These are phyloP conservation scores for Lordiphosa mommai DNA, from an alignment of 1,140 invertebrate genomes.

Conservation along the genomic window DNA sequence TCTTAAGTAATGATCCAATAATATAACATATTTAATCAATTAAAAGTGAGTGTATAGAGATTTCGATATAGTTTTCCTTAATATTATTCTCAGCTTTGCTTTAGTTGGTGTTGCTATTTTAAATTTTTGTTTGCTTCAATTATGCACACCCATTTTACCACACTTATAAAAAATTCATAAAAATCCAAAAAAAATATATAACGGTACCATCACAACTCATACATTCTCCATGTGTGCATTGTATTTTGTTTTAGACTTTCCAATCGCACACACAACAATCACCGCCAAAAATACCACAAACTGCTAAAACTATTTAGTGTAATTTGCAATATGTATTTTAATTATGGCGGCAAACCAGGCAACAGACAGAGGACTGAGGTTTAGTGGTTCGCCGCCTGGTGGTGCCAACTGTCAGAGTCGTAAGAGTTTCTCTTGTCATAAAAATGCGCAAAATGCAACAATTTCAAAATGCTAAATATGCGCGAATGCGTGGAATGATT, in stretches of 20 bases:
- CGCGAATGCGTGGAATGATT: conserved; percentile 74
- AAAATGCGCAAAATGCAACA: conserved; percentile 74
- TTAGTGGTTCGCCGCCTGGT: conserved; percentile 10
- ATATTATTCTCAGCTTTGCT: not conserved
- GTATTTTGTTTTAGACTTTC: not conserved
- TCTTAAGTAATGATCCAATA: no score
- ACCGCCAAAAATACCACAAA: conserved; percentile 28
- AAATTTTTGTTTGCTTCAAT: not conserved
- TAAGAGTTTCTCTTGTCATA: conserved; percentile 57
- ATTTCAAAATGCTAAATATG: conserved; percentile 77
- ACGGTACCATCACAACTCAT: not conserved
- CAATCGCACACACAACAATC: conserved; percentile 13
- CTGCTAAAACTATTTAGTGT: conserved; percentile 41
- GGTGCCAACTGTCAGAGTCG: conserved; percentile 26
- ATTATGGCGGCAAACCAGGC: conserved; percentile 37
- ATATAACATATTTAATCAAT: no score
- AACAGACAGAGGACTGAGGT: conserved; percentile 7
- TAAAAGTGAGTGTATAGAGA: not conserved
- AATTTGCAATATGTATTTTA: conserved; percentile 66
- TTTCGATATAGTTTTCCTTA: not conserved
- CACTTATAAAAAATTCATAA: conserved; percentile 42
- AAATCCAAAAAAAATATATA: conserved; percentile 20
- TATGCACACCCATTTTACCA: not conserved
- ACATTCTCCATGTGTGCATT: not conserved
- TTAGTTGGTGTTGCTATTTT: not conserved